Base-by-base conservation (phyloP, 2,888 invertebrate species). In the Andrena camellia region DNA sequence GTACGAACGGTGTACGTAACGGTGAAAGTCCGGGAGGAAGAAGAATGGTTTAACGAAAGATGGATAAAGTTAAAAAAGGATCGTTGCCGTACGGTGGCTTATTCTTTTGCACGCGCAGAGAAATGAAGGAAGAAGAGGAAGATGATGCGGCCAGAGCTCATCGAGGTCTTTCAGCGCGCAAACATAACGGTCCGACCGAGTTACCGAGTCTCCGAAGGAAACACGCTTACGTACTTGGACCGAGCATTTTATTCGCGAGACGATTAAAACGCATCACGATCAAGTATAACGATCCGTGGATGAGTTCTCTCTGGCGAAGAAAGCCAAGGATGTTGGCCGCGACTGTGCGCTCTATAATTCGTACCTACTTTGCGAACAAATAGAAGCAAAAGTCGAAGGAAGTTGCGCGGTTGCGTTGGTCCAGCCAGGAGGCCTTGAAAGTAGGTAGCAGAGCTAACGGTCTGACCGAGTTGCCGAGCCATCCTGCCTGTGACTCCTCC, bases 141-240 rank as follows among this genome's bases (percentile, higher is more conserved):
- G 84, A 80, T 80, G 81, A 84, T 82, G 83, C 84, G 80, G 86
- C 82, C 77, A 66, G 78, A 90, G 89, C 88, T 89, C 91, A 93
- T 93, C 90, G 91, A 93, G 90, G 92, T 90, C 90, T 91, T 87
- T 82, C 88, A 86, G 82, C 89, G 86, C 86, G 89, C 88, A 86
- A 90, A 86, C 87, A 86, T 91, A 92, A 92, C 91, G 91, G 92
- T 90, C 76, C 87, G 92, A 86, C 91, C 91, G 92, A 90, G 91
- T 91, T 91, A 90, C 86, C 89, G 90, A 85, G 76, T 79, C 78
- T 67, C 64, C 72, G 81, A 78, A 67, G 84, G 83, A 86, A 74
- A 71, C 72, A 52, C 75, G 31, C 48, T 50, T 20, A 23, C 33
- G 64, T 66, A 17, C 54, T 33, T 6, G 2, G 66, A 57, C 67